Evolutionary conservation across 1,140 invertebrate species (phyloP).

Genomic region (Drosophila azteca): DNA sequence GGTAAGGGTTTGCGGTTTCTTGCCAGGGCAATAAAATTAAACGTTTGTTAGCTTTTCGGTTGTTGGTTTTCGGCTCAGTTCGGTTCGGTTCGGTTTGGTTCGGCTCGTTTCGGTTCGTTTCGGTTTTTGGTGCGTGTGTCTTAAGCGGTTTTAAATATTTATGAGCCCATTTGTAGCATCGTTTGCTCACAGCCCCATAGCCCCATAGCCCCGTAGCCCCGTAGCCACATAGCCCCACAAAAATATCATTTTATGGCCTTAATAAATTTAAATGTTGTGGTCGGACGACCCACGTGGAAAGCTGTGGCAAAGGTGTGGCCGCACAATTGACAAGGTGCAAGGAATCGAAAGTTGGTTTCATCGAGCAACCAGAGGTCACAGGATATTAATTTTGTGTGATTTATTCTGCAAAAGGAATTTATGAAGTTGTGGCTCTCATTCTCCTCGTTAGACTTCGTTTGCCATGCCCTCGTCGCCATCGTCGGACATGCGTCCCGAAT

Average conservation of each 20-base stretch:
- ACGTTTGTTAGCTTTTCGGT: slow-evolving; percentile 54
- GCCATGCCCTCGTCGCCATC: no score
- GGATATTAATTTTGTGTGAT: slow-evolving; percentile 6
- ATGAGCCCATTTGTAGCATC: slow-evolving; percentile 70
- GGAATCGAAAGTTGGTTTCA: not conserved
- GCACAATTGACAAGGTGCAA: slow-evolving; percentile 22
- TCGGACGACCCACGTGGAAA: slow-evolving; percentile 1
- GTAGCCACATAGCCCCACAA: slow-evolving; percentile 27
- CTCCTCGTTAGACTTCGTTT: no score
- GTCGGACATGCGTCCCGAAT: no score
- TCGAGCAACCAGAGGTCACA: not conserved
- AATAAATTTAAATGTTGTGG: slow-evolving; percentile 77
- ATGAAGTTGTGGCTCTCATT: not conserved
- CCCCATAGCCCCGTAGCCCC: slow-evolving; percentile 1
- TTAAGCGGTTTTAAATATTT: slow-evolving; percentile 79
- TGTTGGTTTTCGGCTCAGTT: slow-evolving; percentile 18
- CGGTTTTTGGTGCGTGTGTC: slow-evolving; percentile 48
- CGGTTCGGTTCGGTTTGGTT: not conserved
- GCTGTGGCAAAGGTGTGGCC: slow-evolving; percentile 13
- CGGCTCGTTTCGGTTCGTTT: not conserved
- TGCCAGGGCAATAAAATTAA: slow-evolving; percentile 70
- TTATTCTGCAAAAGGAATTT: not conserved
- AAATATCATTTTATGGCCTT: slow-evolving; percentile 74
- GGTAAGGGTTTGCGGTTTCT: slow-evolving; percentile 13
- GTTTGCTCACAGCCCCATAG: slow-evolving; percentile 1